A percentile compares a stretch with the other conserved stretches of the same genome.
phyloP scores from a whole-genome alignment of 2,888 invertebrate species.

The Drosophila phalerata region DNA sequence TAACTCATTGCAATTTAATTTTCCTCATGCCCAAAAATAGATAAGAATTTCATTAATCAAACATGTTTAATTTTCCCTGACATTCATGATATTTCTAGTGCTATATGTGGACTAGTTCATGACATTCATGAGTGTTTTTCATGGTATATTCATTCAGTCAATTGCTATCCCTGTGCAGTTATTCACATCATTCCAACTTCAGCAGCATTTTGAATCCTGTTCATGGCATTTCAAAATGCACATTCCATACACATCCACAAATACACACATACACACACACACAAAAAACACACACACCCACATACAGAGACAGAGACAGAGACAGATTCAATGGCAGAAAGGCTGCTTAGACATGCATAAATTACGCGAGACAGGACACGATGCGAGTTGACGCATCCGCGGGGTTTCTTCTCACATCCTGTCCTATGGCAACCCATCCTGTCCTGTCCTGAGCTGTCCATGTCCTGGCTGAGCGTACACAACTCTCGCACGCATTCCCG shows the following conservation, averaged over 20 bases:
- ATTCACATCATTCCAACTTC: conserved; percentile 27
- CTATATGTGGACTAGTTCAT: conserved; percentile 8
- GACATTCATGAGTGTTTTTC: conserved; percentile 35
- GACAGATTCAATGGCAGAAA: conserved; percentile 26
- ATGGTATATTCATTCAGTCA: conserved; percentile 14
- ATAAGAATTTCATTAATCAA: neutral
- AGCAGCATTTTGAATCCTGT: conserved; percentile 44
- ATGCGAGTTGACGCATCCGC: conserved; percentile 35
- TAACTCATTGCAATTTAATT: neutral
- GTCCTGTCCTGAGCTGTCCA: conserved; percentile 23
- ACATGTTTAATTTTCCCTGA: neutral
- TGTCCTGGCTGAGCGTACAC: conserved; percentile 29
- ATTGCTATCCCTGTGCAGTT: conserved; percentile 17
- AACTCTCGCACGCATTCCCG: conserved; percentile 26
- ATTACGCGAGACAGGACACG: conserved; percentile 61
- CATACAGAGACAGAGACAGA: conserved; percentile 4
- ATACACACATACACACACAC: conserved; percentile 10
- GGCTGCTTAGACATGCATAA: conserved; percentile 73
- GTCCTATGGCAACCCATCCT: conserved; percentile 1
- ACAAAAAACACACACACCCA: conserved; percentile 1
- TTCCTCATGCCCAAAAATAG: neutral
- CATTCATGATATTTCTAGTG: neutral
- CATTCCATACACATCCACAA: neutral
- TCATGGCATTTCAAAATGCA: conserved; percentile 44
- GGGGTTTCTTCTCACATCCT: conserved; percentile 31